phyloP scores from a whole-genome alignment of 2,797 vertebrate genomes.

The Poeciliopsis presidionis region DNA sequence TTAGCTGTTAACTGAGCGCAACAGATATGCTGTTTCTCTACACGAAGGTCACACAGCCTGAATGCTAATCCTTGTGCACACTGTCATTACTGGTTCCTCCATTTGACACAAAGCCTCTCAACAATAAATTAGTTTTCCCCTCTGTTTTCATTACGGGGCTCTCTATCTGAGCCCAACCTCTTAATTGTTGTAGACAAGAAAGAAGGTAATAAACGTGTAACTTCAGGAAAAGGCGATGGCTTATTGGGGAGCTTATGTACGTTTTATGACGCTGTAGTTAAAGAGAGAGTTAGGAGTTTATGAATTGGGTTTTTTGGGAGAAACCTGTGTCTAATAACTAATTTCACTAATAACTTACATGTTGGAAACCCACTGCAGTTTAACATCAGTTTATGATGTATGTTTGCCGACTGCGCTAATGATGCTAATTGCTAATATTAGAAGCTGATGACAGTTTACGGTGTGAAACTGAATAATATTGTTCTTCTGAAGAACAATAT shows the following conservation, averaged over 20 bases:
- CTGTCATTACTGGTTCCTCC: constrained; percentile 27
- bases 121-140: not conserved
- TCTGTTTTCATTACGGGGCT: not conserved
- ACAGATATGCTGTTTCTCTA: constrained; percentile 55
- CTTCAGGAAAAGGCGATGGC: not conserved
- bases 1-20: constrained; percentile 22
- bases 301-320: not conserved
- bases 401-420: not conserved
- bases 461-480: not conserved
- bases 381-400: not conserved
- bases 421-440: not conserved
- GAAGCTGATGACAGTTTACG: not conserved
- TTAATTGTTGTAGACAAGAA: not conserved
- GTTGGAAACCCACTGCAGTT: not conserved
- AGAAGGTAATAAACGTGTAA: not conserved
- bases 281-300: not conserved
- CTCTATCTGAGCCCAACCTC: not conserved
- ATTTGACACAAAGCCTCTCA: constrained; percentile 19
- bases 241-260: not conserved
- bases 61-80: constrained; percentile 59
- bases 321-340: not conserved
- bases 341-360: not conserved
- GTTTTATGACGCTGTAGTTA: not conserved
- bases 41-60: constrained; percentile 72
- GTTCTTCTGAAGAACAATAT: not conserved